Evolutionary conservation across 2,797 vertebrate species (phyloP).

Genomic region (Poliocrania exsul): DNA sequence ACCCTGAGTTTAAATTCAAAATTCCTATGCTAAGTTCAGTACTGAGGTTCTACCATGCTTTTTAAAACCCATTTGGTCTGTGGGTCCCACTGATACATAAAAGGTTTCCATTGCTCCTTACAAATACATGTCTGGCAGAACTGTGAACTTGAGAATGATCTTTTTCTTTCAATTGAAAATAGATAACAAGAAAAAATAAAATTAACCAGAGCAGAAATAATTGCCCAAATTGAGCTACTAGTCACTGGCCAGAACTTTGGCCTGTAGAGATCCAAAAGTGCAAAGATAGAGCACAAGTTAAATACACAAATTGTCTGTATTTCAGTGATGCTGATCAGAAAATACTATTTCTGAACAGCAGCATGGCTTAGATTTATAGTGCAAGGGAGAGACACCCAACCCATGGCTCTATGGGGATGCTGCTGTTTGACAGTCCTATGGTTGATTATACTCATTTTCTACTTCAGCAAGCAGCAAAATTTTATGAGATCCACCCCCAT

Average conservation of each 20-base stretch:
- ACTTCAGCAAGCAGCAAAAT: conserved; percentile 35
- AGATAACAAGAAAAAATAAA: neutral
- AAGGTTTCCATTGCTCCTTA: neutral
- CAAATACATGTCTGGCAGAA: neutral
- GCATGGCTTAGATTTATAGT: neutral
- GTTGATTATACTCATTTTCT: conserved; percentile 38
- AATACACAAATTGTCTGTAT: neutral
- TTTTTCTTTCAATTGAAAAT: neutral
- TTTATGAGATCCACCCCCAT: conserved; percentile 50
- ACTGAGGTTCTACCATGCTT: neutral
- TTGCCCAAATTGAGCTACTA: neutral
- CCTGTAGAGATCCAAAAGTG: neutral
- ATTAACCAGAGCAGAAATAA: neutral
- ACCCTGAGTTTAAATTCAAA: neutral
- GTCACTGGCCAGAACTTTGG: neutral
- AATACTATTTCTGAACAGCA: neutral
- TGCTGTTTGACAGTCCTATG: neutral
- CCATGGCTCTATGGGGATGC: neutral
- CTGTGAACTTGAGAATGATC: neutral
- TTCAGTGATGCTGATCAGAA: neutral
- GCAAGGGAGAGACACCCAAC: neutral
- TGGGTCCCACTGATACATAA: neutral
- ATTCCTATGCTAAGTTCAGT: neutral
- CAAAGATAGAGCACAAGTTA: neutral
- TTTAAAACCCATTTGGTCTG: neutral